A percentile compares a stretch with the other conserved stretches of the same genome.
These are phyloP conservation scores for Corvus hawaiiensis DNA, from an alignment of 2,113 vertebrate genomes.

Conservation along the genomic window DNA sequence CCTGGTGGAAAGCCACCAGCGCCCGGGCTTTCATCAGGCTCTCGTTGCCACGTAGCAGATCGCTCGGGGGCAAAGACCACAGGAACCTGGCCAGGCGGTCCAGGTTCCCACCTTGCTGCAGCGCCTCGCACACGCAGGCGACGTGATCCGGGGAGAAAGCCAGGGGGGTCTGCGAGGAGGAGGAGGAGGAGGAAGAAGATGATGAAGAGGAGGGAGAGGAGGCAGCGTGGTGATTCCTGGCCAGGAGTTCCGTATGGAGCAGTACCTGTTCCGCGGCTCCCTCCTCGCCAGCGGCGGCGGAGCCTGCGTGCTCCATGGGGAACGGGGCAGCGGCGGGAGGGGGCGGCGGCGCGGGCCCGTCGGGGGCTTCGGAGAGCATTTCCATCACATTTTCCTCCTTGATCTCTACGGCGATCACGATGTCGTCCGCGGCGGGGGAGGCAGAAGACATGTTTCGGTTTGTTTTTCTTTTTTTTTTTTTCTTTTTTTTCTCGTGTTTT, in stretches of 20 bases:
- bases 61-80: constrained; percentile 95
- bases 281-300: constrained; percentile 81
- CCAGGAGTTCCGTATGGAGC: constrained; percentile 86
- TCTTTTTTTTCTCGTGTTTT: not conserved
- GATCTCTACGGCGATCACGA: constrained; percentile 87
- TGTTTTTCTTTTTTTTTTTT: constrained; percentile 39
- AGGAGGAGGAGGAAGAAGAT: constrained; percentile 57
- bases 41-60: constrained; percentile 96
- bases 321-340: constrained; percentile 72
- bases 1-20: constrained; percentile 96
- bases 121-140: constrained; percentile 96
- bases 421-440: constrained; percentile 87
- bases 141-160: constrained; percentile 98
- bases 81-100: constrained; percentile 97
- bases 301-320: constrained; percentile 83
- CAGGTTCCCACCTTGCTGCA: constrained; percentile 98
- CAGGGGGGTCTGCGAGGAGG: constrained; percentile 83
- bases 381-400: constrained; percentile 94
- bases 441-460: constrained; percentile 94
- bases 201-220: constrained; percentile 73
- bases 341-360: constrained; percentile 60
- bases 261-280: constrained; percentile 73
- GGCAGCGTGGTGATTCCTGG: constrained; percentile 66
- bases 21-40: constrained; percentile 98
- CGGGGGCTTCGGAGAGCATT: constrained; percentile 70